phyloP scores from a whole-genome alignment of 2,113 vertebrate genomes.

The Halichoeres trimaculatus region DNA sequence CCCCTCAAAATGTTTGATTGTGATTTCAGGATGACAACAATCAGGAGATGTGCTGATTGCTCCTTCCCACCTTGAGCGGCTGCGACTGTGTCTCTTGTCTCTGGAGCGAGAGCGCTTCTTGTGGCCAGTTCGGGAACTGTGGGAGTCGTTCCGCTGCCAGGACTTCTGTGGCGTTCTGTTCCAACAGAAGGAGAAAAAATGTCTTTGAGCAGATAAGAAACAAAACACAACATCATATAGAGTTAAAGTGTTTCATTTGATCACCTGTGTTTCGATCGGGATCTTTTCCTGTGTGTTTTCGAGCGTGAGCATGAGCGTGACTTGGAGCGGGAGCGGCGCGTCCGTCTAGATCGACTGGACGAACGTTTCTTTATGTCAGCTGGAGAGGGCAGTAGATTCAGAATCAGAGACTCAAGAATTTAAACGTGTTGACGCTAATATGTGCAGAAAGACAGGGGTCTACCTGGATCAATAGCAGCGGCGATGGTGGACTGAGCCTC shows the following conservation, averaged over 20 bases:
- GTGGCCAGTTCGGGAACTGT: conserved; percentile 84
- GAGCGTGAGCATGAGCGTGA: conserved; percentile 88
- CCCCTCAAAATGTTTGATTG: no score
- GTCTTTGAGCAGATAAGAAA: no score
- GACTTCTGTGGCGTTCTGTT: conserved; percentile 86
- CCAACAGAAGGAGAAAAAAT: conserved; percentile 49
- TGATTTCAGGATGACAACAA: no score
- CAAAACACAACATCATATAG: no score
- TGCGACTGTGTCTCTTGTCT: conserved; percentile 87
- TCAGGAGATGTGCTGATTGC: no score
- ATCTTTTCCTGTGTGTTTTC: conserved; percentile 89
- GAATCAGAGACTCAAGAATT: neutral
- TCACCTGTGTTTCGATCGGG: conserved; percentile 91
- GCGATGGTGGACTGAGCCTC: conserved; percentile 96
- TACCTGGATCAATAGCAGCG: conserved; percentile 96
- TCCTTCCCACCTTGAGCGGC: conserved; percentile 86
- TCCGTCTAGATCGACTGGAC: conserved; percentile 80
- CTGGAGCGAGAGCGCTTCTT: conserved; percentile 90
- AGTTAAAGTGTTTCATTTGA: rapidly evolving
- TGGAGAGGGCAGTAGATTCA: conserved; percentile 18
- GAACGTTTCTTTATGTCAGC: conserved; percentile 82
- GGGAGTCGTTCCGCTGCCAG: conserved; percentile 83
- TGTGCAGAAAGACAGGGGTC: neutral
- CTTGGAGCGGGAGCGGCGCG: conserved; percentile 81
- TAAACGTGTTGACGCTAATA: no score